Base-by-base conservation (phyloP, 2,888 invertebrate species). In the Polymixis flavicincta region DNA sequence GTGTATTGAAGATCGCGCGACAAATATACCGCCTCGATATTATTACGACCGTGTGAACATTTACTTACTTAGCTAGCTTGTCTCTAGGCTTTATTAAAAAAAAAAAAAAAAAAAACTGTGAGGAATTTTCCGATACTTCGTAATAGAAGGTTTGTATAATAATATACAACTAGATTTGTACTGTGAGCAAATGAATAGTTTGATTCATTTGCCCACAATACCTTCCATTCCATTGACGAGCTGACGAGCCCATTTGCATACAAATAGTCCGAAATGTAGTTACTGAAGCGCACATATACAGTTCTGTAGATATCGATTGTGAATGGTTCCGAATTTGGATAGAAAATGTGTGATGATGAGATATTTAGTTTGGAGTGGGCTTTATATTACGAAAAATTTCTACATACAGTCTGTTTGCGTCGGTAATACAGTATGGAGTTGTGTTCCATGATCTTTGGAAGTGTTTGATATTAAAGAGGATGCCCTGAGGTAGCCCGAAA, bases 191-290 rank as follows among this genome's bases (percentile, higher is more conserved):
- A n/a, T n/a, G n/a, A n/a, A n/a, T n/a, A n/a, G n/a, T n/a, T n/a
- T n/a, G 32, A 63, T 64, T 59, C 2, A 79, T 69, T 78, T 52
- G 32, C 13, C n/a, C 55, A 64, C 67, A 68, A 79, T 37, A 67
- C 50, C 79, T 50, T 55, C 25, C 60, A 68, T 65, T 52, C 42
- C 37, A 60, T 52, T 65, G 32, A 50, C 71, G 68, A 80, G 80
- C 55, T 80, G 60, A 63, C 42, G 52, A 74, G 69, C 69, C 42
- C 69, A 84, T 81, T 80, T 81, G 69, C 69, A 80, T 80, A 69
- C 66, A 80, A 81, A 80, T 81, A 65, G 55, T 65, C 64, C 50
- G 37, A 83, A 83, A 78, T 83, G 79, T 71, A 73, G 55, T 84
- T 32, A 69, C 60, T 73, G 60, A 52, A 65, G 67, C 45, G 57